Base-by-base conservation (phyloP, 2,888 invertebrate species). In the Tethea ocularis region DNA sequence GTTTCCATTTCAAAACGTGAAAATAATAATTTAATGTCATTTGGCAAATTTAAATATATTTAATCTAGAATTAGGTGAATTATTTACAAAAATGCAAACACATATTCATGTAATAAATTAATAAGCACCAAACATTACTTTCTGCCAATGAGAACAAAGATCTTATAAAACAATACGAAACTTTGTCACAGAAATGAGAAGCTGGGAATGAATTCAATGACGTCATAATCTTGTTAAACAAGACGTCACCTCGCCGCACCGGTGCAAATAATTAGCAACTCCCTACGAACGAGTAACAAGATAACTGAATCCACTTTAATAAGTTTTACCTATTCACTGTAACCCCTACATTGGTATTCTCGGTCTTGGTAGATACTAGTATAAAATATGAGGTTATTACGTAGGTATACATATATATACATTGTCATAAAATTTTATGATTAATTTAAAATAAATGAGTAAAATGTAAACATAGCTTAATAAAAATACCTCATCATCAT, bases 241-340 rank as follows among this genome's bases (percentile, higher is more conserved):
- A 63, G 71, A 73, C 80, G 78, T 82, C 80, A 78, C 79, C 80
- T 75, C 73, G 74, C 66, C 67, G 61, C 59, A n/a, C 79, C 83
- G 82, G 83, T 86, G 85, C 80, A 78, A 83, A 82, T 89, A 87
- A 89, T 89, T 89, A 88, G 82, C 80, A 77, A 75, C 78, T 79
- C 84, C 83, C 84, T 82, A 75, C 68, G 72, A 68, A 67, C 71
- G 66, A 68, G 67, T 69, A 70, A 73, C 71, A 77, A 79, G 84
- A 84, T 88, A 87, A 87, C 84, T 73, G 78, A 87, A 88, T 88
- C 81, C 76, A 75, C 70, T 78, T 80, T 86, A 85, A 87, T 82
- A 84, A 89, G 83, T 86, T 87, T 77, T 75, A 76, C 74, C 72
- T 76, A 80, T 78, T 74, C 77, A 64, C 68, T 67, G 72, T 71